Base-by-base conservation (phyloP, 2,113 vertebrate genomes). In the Lichenostomus cassidix region DNA sequence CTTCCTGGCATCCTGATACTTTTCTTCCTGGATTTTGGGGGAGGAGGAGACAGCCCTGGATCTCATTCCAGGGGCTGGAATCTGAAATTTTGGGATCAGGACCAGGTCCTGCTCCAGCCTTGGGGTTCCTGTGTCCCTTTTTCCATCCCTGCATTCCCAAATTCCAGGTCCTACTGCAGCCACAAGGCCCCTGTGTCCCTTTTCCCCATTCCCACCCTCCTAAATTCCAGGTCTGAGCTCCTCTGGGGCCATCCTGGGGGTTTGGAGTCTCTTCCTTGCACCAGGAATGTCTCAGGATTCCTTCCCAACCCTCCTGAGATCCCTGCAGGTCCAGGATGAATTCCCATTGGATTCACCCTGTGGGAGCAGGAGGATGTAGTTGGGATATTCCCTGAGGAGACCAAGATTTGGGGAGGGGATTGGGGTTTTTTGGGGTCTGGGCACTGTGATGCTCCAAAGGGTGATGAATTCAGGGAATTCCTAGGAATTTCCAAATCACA, bases 381-480 rank as follows among this genome's bases (percentile, higher is more conserved):
- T 27, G 16, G 52, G 71, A 27, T 4, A 25, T 58, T 74, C 46
- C 37, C 73, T 21, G 20, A 41, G 25, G 29, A 25, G 18, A 23
- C 12, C 29, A 19, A 49, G n/a, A 23, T 2, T 15, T 1, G 3
- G 11, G 16, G 35, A 7, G 29, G 55, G 63, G 56, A 49, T 35
- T 22, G 25, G 20, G 15, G 23, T 4, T 50, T 60, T 15, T 37
- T 1, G 1, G 71, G 31, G 2, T 3, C 23, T 1, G 3, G 71
- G 2, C 27, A 3, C 6, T 13, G 27, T 5, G 1, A 0, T 24
- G 20, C 17, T 65, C 50, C 0, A 0, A n/a, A 44, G 12, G 33
- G 12, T 29, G 68, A 29, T 5, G 17, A 44, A 50, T 50, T 35
- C 33, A 18, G 37, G 62, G 63, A 76, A 59, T 50, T 75, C 7